These are phyloP conservation scores for Pseudococcus viburni DNA, from an alignment of 2,888 invertebrate genomes.

Conservation along the genomic window DNA sequence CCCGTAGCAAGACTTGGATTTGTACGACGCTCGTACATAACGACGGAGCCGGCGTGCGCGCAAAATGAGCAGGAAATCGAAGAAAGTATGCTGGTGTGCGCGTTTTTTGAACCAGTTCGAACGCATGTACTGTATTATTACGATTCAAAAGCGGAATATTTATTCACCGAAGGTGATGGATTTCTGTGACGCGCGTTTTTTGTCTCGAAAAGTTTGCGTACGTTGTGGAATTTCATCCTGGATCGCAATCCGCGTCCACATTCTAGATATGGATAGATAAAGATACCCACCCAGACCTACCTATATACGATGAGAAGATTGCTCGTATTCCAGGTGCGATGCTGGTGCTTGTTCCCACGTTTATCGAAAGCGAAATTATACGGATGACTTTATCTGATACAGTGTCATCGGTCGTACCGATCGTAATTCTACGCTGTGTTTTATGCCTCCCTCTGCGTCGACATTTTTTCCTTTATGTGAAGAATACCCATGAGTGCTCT, in stretches of 20 bases:
- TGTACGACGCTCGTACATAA: too few species aligned
- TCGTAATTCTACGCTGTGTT: too few species aligned
- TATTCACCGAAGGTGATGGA: not conserved
- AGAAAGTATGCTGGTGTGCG: not conserved
- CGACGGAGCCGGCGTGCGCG: not conserved
- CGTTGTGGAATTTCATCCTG: not conserved
- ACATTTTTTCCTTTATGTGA: too few species aligned
- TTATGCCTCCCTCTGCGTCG: too few species aligned
- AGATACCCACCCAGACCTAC: too few species aligned
- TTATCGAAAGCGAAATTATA: slow-evolving; percentile 4
- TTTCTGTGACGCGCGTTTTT: not conserved
- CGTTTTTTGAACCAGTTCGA: not conserved
- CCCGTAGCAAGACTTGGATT: not conserved
- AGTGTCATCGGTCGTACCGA: too few species aligned
- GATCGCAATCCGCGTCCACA: not conserved
- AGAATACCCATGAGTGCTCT: too few species aligned
- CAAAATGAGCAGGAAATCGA: slow-evolving; percentile 10
- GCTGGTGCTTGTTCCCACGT: slow-evolving; percentile 1
- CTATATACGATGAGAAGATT: not conserved
- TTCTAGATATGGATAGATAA: not conserved
- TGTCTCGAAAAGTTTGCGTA: not conserved
- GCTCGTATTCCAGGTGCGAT: not conserved
- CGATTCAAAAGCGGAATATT: not conserved
- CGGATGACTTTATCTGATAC: not conserved
- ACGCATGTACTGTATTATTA: not conserved